Percentiles rank a stretch among this genome's conserved stretches.
phyloP scores from a whole-genome alignment of 2,888 invertebrate species.

The Phania funesta region DNA sequence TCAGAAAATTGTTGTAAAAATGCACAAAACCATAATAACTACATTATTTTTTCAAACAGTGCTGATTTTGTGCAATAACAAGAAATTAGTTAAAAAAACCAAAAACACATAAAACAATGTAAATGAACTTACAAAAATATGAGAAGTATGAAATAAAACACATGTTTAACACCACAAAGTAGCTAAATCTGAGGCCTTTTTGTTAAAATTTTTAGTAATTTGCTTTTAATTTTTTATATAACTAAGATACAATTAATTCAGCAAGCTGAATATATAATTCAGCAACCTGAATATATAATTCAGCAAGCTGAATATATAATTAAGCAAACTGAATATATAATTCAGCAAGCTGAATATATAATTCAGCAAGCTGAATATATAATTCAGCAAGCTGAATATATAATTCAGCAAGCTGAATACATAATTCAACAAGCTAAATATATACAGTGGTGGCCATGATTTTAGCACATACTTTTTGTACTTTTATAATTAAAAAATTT shows the following conservation, averaged over 20 bases:
- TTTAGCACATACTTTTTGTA: too few species aligned
- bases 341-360: too few species aligned
- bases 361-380: too few species aligned
- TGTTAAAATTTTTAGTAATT: not conserved
- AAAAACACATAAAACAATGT: slow-evolving; percentile 8
- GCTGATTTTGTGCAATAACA: slow-evolving; percentile 33
- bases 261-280: not conserved
- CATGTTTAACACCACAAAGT: not conserved
- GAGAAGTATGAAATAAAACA: not conserved
- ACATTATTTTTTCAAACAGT: slow-evolving; percentile 18
- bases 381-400: not conserved
- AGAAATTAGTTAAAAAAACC: slow-evolving; percentile 11
- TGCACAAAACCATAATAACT: slow-evolving; percentile 48
- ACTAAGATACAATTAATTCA: not conserved
- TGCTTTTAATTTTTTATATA: not conserved
- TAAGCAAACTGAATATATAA: too few species aligned
- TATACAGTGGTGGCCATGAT: too few species aligned
- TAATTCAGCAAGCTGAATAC: not conserved
- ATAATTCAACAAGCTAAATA: too few species aligned
- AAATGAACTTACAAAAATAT: slow-evolving; percentile 40
- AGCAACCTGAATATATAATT: not conserved
- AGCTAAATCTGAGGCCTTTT: not conserved
- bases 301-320: not conserved
- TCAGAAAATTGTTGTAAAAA: slow-evolving; percentile 44
- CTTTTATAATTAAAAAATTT: too few species aligned